Percentiles rank a stretch among this genome's conserved stretches.
These are phyloP conservation scores for Sialia sialis DNA, from an alignment of 2,113 vertebrate genomes.

Conservation along the genomic window DNA sequence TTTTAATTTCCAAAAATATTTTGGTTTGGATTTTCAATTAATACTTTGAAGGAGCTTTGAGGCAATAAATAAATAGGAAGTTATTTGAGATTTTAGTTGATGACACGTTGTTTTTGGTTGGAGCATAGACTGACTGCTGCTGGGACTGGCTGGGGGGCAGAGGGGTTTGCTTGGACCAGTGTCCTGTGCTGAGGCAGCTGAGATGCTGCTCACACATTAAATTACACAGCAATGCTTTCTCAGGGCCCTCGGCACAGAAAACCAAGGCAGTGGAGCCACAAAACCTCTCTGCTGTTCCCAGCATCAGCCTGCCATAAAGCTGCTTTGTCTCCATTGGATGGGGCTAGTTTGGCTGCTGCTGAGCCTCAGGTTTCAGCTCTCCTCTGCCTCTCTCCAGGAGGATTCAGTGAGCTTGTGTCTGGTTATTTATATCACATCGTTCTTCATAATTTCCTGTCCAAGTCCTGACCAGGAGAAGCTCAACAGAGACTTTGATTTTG, in stretches of 20 bases:
- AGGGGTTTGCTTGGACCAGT: not conserved
- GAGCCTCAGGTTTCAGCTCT: not conserved
- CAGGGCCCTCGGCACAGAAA: not conserved
- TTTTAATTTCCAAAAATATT: not conserved
- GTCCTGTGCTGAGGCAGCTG: not conserved
- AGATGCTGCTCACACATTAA: not conserved
- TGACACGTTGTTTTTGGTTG: not conserved
- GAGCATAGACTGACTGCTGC: not conserved
- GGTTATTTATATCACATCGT: not conserved
- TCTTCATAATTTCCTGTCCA: not conserved
- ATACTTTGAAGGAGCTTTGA: not conserved
- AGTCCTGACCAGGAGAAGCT: not conserved
- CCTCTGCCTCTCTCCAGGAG: not conserved
- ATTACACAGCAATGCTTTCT: not conserved
- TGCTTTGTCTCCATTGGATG: not conserved
- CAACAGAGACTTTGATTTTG: not conserved
- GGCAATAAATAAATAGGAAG: not conserved
- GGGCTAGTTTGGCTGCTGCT: not conserved
- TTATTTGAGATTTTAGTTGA: not conserved
- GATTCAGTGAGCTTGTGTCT: accelerated
- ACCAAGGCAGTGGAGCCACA: not conserved
- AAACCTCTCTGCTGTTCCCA: not conserved
- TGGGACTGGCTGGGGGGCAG: not conserved
- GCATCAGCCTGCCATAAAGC: not conserved
- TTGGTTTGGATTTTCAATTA: not conserved